These are phyloP conservation scores for Rallus limicola DNA, from an alignment of 2,113 vertebrate species.

Conservation along the genomic window DNA sequence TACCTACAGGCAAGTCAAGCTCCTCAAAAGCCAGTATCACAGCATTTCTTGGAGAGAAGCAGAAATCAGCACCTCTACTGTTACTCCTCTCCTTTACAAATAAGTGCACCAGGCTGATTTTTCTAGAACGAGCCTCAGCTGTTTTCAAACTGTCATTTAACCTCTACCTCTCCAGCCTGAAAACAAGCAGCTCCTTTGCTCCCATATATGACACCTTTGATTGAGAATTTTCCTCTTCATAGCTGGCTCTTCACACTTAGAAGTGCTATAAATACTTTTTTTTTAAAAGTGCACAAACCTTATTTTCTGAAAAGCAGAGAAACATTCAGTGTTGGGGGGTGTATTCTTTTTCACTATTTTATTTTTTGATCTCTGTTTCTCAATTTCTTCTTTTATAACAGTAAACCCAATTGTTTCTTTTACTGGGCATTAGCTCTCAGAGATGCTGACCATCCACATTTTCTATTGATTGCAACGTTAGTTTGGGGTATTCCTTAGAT, in stretches of 20 bases:
- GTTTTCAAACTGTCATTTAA: slow-evolving; percentile 17
- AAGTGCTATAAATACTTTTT: background rate
- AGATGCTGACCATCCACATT: background rate
- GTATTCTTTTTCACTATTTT: background rate
- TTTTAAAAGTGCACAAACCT: background rate
- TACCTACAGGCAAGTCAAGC: background rate
- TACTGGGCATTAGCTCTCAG: background rate
- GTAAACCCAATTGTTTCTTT: background rate
- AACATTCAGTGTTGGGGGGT: background rate
- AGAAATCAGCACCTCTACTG: background rate
- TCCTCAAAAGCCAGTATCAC: background rate
- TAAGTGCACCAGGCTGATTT: background rate
- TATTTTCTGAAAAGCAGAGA: background rate
- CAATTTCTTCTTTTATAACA: background rate
- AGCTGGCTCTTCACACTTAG: slow-evolving; percentile 2
- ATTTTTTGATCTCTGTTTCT: background rate
- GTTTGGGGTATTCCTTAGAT: background rate
- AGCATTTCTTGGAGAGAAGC: background rate
- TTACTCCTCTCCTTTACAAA: background rate
- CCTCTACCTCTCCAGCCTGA: background rate
- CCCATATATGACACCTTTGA: background rate
- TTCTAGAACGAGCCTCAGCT: background rate
- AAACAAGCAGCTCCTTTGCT: slow-evolving; percentile 32
- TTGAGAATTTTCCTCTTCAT: slow-evolving; percentile 1
- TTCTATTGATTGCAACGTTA: background rate